Conservation (phyloP, 2,113 vertebrate genomes). For the Motacilla alba region DNA sequence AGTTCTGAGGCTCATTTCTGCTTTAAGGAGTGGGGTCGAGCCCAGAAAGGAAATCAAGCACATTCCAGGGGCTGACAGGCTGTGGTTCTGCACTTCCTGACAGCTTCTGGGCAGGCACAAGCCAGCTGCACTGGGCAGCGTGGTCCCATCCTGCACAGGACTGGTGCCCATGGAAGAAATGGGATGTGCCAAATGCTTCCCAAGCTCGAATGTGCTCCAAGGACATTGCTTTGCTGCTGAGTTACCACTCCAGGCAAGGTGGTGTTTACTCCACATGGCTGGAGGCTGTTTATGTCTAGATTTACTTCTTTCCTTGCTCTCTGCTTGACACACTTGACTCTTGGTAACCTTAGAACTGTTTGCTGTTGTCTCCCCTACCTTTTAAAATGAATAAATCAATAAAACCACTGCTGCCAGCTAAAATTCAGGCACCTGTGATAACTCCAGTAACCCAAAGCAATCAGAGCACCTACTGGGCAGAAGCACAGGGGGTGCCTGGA, state of each 20-base stretch:
- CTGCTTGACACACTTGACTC: not conserved
- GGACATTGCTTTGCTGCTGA: not conserved
- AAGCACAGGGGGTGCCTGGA: not conserved
- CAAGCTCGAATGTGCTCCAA: not conserved
- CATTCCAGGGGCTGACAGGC: not conserved
- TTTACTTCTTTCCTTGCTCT: not conserved
- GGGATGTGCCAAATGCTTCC: accelerated
- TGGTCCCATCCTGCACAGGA: not conserved
- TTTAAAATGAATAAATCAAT: not conserved
- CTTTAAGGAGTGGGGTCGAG: not conserved
- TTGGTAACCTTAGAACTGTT: not conserved
- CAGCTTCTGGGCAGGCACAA: not conserved
- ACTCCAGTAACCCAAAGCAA: not conserved
- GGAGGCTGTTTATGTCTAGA: not conserved
- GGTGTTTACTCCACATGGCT: not conserved
- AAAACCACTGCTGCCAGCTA: not conserved
- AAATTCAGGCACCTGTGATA: not conserved
- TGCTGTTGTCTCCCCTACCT: not conserved
- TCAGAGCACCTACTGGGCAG: not conserved
- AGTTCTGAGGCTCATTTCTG: not conserved
- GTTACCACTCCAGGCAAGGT: not conserved
- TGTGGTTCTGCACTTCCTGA: not conserved
- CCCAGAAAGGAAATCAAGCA: not conserved
- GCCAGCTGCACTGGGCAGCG: not conserved
- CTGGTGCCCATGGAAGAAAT: not conserved